Conservation (phyloP, 1,140 invertebrate species). For the Argopecten irradians region DNA sequence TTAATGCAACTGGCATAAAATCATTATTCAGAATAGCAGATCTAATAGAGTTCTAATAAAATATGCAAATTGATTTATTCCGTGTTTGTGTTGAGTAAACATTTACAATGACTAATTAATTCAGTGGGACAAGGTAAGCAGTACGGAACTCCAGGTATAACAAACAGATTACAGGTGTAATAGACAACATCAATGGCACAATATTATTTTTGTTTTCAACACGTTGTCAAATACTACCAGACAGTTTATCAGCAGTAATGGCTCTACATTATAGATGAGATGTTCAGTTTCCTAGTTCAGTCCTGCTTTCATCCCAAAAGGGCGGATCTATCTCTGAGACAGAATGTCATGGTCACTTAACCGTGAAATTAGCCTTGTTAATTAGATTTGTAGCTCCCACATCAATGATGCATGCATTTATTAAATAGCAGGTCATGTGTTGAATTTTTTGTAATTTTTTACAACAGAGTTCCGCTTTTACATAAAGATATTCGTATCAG, state of each 20-base stretch:
- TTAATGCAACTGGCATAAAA: slow-evolving; percentile 22
- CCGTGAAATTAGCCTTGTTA: slow-evolving; percentile 14
- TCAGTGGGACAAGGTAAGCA: neutral
- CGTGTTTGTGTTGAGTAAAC: neutral
- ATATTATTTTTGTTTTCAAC: neutral
- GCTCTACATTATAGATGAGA: neutral
- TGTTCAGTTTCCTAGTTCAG: neutral
- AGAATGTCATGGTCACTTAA: neutral
- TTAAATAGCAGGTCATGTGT: neutral
- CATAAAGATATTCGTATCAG: neutral
- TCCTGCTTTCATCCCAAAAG: neutral
- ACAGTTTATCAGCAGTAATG: neutral
- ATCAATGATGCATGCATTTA: neutral
- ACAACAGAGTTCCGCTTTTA: neutral
- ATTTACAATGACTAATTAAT: slow-evolving; percentile 12
- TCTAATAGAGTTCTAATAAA: neutral
- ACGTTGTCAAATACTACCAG: neutral
- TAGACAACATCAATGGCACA: neutral
- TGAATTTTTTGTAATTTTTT: neutral
- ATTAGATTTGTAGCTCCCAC: neutral
- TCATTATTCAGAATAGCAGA: neutral
- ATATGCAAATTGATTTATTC: neutral
- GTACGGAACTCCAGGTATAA: neutral
- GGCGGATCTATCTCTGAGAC: neutral
- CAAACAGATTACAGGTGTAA: slow-evolving; percentile 12